phyloP scores from a whole-genome alignment of 1,140 invertebrate species.

The Lucilia cuprina region DNA sequence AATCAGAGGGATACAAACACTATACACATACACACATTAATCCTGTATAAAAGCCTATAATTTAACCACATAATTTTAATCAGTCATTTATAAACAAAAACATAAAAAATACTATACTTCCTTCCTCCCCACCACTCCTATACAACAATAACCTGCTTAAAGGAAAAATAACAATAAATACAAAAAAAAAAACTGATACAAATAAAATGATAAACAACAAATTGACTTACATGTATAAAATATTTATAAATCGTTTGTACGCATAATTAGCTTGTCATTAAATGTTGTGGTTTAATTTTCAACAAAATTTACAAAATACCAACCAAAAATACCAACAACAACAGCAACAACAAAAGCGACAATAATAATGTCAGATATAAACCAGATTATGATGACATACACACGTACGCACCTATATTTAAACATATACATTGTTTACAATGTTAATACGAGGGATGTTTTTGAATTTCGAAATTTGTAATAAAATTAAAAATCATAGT shows the following conservation, averaged over 20 bases:
- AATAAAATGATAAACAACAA: constrained; percentile 12
- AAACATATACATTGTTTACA: too few species aligned
- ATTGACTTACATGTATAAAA: constrained; percentile 36
- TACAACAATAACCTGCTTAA: too few species aligned
- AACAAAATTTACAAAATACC: constrained; percentile 16
- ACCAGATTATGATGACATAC: constrained; percentile 9
- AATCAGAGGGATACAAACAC: too few species aligned
- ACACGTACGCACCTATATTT: constrained; percentile 1
- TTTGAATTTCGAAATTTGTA: too few species aligned
- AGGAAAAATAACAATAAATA: too few species aligned
- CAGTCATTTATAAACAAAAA: constrained; percentile 20
- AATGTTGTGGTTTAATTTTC: constrained; percentile 36
- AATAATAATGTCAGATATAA: neutral
- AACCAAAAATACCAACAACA: constrained; percentile 12
- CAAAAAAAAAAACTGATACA: neutral
- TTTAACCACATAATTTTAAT: constrained; percentile 32
- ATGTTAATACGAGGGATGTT: too few species aligned
- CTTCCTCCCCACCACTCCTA: too few species aligned
- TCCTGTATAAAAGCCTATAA: too few species aligned
- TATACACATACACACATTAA: neutral
- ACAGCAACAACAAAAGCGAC: neutral
- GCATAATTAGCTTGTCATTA: constrained; percentile 41
- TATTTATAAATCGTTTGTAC: constrained; percentile 41
- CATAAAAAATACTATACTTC: neutral
- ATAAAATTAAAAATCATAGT: too few species aligned